Conservation (phyloP, 1,140 invertebrate genomes). For the Matsumurasca onukii region DNA sequence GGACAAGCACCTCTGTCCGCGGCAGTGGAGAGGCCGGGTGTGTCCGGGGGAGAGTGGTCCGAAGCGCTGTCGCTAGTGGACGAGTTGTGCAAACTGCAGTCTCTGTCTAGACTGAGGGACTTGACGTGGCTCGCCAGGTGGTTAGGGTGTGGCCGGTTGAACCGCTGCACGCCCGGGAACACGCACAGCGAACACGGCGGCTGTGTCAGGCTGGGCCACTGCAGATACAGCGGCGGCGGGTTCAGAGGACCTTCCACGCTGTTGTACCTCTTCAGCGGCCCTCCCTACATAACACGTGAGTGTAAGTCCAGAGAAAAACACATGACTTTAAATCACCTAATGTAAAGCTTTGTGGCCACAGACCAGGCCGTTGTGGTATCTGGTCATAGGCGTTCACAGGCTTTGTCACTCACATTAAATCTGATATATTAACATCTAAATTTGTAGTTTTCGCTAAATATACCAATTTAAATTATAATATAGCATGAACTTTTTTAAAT, state of each 20-base stretch:
- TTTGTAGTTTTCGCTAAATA: no score
- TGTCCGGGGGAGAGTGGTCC: constrained; percentile 39
- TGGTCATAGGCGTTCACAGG: no score
- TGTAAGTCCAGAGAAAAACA: no score
- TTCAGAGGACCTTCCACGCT: constrained; percentile 6
- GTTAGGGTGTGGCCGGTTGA: constrained; percentile 7
- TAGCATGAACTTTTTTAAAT: no score
- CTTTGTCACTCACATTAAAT: no score
- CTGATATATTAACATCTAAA: no score
- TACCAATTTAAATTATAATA: no score
- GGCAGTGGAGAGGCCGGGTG: constrained; percentile 24
- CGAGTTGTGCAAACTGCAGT: constrained; percentile 11
- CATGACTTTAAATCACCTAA: no score
- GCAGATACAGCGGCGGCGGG: neutral
- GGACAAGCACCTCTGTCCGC: constrained; percentile 22
- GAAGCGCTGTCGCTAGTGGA: constrained; percentile 33
- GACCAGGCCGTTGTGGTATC: no score
- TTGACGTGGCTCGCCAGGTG: constrained; percentile 12
- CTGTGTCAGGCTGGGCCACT: neutral
- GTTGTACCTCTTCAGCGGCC: constrained; percentile 22
- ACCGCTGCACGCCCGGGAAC: no score
- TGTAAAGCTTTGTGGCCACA: no score
- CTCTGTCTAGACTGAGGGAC: constrained; percentile 20
- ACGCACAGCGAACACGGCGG: neutral
- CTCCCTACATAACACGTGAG: no score